Conservation (phyloP, 2,797 vertebrate species). For the Pseudotriccus pelzelni region DNA sequence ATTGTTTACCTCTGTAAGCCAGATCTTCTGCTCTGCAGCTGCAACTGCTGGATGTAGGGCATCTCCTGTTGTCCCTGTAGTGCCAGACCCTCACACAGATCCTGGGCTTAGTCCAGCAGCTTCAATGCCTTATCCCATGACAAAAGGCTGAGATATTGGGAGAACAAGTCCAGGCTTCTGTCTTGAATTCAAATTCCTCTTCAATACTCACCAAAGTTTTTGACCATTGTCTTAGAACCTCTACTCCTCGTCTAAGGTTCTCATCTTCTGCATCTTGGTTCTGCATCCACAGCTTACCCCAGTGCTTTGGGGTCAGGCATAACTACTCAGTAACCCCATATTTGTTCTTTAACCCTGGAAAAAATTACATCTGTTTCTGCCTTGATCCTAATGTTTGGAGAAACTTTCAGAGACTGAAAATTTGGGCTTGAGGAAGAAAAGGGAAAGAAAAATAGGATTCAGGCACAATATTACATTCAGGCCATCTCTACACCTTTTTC, state of each 20-base stretch:
- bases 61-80: background rate
- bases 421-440: background rate
- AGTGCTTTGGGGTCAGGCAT: background rate
- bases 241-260: background rate
- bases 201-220: background rate
- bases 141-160: background rate
- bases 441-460: background rate
- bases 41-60: background rate
- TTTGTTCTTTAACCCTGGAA: background rate
- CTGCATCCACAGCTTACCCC: background rate
- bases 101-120: background rate
- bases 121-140: background rate
- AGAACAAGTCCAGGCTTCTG: background rate
- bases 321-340: background rate
- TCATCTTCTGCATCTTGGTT: background rate
- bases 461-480: background rate
- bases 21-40: background rate
- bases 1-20: background rate
- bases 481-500: background rate
- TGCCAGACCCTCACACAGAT: background rate
- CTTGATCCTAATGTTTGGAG: background rate
- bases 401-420: background rate
- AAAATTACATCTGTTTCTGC: background rate
- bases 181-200: background rate
- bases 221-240: background rate